Percentiles rank a stretch among this genome's conserved stretches.
phyloP scores from a whole-genome alignment of 1,140 invertebrate species.

The Limonius californicus region DNA sequence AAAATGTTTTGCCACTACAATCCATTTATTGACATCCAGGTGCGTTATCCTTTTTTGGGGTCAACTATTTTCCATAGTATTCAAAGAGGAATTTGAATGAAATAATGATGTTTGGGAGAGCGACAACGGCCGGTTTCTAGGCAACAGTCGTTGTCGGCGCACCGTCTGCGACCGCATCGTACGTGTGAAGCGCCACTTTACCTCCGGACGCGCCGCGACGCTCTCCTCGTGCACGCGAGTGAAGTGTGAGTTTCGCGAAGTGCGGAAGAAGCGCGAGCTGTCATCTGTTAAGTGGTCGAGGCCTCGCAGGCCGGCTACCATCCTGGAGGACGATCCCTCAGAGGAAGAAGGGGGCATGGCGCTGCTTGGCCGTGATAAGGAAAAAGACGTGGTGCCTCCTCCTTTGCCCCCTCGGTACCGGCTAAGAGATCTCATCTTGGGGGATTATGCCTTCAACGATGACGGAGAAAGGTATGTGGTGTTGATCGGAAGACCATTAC shows the following conservation, averaged over 20 bases:
- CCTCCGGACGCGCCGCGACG: conserved; percentile 25
- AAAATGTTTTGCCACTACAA: too few species aligned
- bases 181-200: conserved; percentile 21
- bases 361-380: conserved; percentile 33
- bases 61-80: neutral
- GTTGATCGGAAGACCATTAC: neutral
- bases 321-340: conserved; percentile 11
- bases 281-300: neutral
- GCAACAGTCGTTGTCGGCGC: conserved; percentile 21
- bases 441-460: conserved; percentile 73
- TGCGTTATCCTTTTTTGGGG: conserved; percentile 4
- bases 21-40: too few species aligned
- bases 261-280: conserved; percentile 11
- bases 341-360: conserved; percentile 24
- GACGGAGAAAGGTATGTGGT: conserved; percentile 64
- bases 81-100: conserved; percentile 13
- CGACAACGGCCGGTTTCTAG: conserved; percentile 16
- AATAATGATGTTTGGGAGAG: conserved; percentile 17
- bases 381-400: conserved; percentile 34
- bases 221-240: neutral
- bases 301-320: neutral
- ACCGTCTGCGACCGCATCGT: conserved; percentile 20
- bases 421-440: conserved; percentile 71
- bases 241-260: neutral
- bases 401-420: conserved; percentile 58